phyloP scores from a whole-genome alignment of 2,797 vertebrate genomes.

The Euphonia xanthogaster region DNA sequence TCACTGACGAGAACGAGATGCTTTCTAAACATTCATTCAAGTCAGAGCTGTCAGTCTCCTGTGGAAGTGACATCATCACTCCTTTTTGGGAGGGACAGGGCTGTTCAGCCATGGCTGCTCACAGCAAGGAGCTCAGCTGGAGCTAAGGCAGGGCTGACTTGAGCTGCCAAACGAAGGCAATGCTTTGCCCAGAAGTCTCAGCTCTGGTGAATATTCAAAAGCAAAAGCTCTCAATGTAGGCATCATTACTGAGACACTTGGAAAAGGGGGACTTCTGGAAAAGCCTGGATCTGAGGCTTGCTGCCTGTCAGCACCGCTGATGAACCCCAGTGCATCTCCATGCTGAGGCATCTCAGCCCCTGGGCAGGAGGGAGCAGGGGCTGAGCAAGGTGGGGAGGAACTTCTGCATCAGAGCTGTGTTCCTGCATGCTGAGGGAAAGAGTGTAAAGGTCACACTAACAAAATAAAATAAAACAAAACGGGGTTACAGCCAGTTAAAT shows the following conservation, averaged over 20 bases:
- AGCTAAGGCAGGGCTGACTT: not conserved
- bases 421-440: not conserved
- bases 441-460: not conserved
- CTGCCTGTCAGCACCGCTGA: not conserved
- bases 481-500: not conserved
- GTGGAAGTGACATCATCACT: not conserved
- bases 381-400: not conserved
- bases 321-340: accelerated
- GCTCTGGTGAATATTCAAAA: not conserved
- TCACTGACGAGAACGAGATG: not conserved
- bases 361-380: not conserved
- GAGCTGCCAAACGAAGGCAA: not conserved
- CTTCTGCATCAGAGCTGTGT: accelerated
- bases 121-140: not conserved
- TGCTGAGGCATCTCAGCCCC: not conserved
- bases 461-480: not conserved
- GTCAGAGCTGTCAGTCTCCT: not conserved
- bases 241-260: not conserved
- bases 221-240: not conserved
- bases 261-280: not conserved
- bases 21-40: not conserved
- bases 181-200: not conserved
- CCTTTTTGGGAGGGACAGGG: not conserved
- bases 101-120: not conserved
- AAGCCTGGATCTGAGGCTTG: not conserved